Conservation (phyloP, 2,888 invertebrate species). For the Acleris sparsana region DNA sequence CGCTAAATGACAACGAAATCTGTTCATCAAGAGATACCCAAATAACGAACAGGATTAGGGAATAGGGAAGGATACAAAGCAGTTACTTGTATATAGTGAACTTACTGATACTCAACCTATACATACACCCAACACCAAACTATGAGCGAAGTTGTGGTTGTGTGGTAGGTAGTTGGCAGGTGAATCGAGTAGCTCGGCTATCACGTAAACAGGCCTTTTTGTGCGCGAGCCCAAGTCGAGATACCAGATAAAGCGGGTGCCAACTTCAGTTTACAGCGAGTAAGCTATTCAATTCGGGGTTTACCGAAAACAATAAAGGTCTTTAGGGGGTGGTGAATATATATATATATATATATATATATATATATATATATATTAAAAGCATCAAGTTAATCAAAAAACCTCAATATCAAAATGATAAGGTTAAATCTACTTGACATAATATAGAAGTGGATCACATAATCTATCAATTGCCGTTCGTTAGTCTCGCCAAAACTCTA, state of each 20-base stretch:
- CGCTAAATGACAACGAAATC: constrained; percentile 15
- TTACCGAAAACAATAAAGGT: constrained; percentile 9
- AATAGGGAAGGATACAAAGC: constrained; percentile 18
- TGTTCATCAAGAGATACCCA: constrained; percentile 11
- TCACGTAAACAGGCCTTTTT: constrained; percentile 35
- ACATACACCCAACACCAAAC: constrained; percentile 4
- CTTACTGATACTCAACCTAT: background rate
- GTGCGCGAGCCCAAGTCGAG: constrained; percentile 29
- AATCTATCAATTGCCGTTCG: too few species aligned
- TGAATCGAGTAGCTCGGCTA: constrained; percentile 34
- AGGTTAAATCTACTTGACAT: too few species aligned
- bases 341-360: too few species aligned
- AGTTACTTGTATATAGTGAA: constrained; percentile 5
- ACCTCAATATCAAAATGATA: too few species aligned
- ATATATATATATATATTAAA: too few species aligned
- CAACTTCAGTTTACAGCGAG: constrained; percentile 29
- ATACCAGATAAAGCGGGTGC: constrained; percentile 35
- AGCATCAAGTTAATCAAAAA: too few species aligned
- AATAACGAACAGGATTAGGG: constrained; percentile 9
- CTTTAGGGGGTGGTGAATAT: background rate
- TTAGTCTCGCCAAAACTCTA: too few species aligned
- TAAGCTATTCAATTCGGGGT: constrained; percentile 26
- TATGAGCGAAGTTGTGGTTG: constrained; percentile 3
- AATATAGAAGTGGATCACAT: too few species aligned
- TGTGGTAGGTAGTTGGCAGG: constrained; percentile 32